phyloP scores from a whole-genome alignment of 2,113 vertebrate species.

The Cebidichthys violaceus region DNA sequence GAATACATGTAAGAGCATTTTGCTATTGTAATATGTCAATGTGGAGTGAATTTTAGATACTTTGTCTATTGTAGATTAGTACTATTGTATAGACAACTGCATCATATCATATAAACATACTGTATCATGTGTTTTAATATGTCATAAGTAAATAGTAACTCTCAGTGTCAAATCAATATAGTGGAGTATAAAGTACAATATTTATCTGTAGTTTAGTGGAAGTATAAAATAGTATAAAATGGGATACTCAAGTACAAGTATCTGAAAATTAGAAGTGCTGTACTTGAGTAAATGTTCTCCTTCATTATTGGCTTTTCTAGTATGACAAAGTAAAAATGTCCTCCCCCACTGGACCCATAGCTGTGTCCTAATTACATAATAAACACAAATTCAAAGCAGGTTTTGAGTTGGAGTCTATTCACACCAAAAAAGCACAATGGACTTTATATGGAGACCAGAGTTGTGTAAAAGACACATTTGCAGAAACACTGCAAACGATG shows the following conservation, averaged over 20 bases:
- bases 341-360: background rate
- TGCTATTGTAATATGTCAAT: background rate
- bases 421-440: background rate
- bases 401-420: background rate
- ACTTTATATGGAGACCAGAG: too few species aligned
- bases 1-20: background rate
- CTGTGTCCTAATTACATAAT: background rate
- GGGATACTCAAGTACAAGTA: background rate
- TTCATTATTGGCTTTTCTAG: background rate
- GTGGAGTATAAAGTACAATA: background rate
- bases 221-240: background rate
- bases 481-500: background rate
- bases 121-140: too few species aligned
- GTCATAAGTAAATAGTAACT: background rate
- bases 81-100: background rate
- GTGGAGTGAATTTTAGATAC: background rate
- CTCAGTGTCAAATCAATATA: background rate
- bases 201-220: background rate
- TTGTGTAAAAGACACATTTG: background rate
- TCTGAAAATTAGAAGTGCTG: background rate
- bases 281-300: background rate
- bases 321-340: background rate
- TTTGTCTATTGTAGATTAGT: background rate
- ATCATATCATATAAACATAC: too few species aligned
- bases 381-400: background rate